phyloP scores from a whole-genome alignment of 2,797 vertebrate species.

The Pantherophis vulpinus region DNA sequence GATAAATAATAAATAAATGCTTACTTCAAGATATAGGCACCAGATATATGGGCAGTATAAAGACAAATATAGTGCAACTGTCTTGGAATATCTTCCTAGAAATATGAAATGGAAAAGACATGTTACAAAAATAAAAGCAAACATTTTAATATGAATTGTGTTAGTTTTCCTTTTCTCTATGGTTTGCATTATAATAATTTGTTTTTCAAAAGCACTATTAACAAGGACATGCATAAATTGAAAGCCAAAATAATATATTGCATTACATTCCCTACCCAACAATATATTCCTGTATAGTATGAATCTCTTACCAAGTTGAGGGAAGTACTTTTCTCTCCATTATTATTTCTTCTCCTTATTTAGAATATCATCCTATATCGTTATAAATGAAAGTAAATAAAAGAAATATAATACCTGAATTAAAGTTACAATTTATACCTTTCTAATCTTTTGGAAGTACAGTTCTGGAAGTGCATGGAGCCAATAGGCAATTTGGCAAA shows the following conservation, averaged over 20 bases:
- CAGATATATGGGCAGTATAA: slow-evolving; percentile 82
- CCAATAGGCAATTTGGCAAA: slow-evolving; percentile 89
- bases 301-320: not conserved
- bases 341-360: not conserved
- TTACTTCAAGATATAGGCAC: slow-evolving; percentile 86
- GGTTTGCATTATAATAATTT: not conserved
- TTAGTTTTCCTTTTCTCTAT: slow-evolving; percentile 1
- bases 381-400: not conserved
- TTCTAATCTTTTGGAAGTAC: slow-evolving; percentile 84
- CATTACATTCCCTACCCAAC: not conserved
- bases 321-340: not conserved
- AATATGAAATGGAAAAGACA: slow-evolving; percentile 6
- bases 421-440: slow-evolving; percentile 68
- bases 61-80: slow-evolving; percentile 86
- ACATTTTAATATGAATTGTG: not conserved
- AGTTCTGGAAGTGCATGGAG: slow-evolving; percentile 83
- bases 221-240: not conserved
- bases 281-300: not conserved
- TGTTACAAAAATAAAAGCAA: slow-evolving; percentile 20
- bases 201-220: not conserved
- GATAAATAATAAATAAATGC: slow-evolving; percentile 49
- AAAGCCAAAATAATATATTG: not conserved
- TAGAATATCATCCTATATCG: not conserved
- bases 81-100: slow-evolving; percentile 84
- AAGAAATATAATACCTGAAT: not conserved